A percentile compares a stretch with the other conserved stretches of the same genome.
Conservation (phyloP, 53 echinoderm and acorn worm species). For the Zoroaster sp. region DNA sequence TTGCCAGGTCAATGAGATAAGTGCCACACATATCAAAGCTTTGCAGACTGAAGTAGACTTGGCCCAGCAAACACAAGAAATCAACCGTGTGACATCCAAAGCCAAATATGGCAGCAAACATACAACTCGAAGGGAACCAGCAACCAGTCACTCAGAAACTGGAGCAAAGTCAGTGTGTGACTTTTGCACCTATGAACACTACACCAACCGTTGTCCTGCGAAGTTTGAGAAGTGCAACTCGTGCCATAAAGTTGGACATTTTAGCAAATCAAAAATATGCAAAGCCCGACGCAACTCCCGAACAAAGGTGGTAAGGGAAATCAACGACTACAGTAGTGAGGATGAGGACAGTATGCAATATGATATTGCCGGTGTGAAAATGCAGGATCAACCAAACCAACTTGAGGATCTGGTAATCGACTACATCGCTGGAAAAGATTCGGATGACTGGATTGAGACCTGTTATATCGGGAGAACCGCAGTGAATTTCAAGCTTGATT, state of each 20-base stretch:
- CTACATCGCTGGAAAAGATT: conserved; percentile 11
- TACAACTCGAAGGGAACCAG: not conserved
- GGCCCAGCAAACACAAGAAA: not conserved
- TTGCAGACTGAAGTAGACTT: not conserved
- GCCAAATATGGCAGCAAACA: not conserved
- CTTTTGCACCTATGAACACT: not conserved
- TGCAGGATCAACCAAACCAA: not conserved
- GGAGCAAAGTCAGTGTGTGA: not conserved
- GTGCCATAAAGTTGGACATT: conserved; percentile 25
- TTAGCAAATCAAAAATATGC: conserved; percentile 11
- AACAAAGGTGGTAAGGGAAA: not conserved
- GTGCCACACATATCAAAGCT: conserved; percentile 13
- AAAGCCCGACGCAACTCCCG: not conserved
- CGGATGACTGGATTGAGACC: conserved; percentile 6
- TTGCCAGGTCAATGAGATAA: conserved; percentile 26
- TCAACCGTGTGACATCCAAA: conserved; percentile 19
- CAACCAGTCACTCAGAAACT: not conserved
- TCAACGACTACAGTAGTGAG: not conserved
- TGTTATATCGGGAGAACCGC: no score
- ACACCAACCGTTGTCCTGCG: not conserved
- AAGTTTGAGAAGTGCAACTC: not conserved
- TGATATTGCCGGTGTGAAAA: not conserved
- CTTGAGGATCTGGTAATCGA: conserved; percentile 1
- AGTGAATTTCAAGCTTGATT: conserved; percentile 2
- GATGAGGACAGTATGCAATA: not conserved